Percentiles rank a stretch among this genome's conserved stretches.
phyloP scores from a whole-genome alignment of 37 sponge, comb jelly and placozoan species.

The Ianthella basta region DNA sequence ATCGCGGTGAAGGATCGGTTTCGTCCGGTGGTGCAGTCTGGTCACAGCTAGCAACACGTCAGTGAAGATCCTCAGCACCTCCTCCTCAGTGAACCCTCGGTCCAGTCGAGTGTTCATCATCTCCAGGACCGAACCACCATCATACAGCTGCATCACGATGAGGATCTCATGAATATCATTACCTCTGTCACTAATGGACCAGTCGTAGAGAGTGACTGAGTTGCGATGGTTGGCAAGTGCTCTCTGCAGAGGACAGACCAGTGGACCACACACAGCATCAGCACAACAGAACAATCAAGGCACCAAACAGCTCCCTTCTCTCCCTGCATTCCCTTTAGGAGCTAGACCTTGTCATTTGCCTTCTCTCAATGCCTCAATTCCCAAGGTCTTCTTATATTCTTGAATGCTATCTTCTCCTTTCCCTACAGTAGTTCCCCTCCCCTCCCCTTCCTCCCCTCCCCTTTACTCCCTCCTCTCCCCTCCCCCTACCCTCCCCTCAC shows the following conservation, averaged over 20 bases:
- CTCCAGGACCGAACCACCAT: constrained; percentile 54
- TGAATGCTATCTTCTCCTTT: no score
- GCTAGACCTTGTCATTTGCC: no score
- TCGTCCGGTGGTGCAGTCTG: constrained; percentile 76
- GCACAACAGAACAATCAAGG: not conserved
- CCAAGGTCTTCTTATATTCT: not conserved
- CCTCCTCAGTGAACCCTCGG: constrained; percentile 49
- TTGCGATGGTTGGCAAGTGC: constrained; percentile 53
- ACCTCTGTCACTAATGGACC: constrained; percentile 38
- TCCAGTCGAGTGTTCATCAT: constrained; percentile 51
- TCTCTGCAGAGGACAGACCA: constrained; percentile 30
- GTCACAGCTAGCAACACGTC: constrained; percentile 74
- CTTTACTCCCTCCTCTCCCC: no score
- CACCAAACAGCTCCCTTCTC: not conserved
- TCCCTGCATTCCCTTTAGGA: not conserved
- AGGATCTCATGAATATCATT: constrained; percentile 81
- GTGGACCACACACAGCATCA: not conserved
- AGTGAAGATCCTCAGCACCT: constrained; percentile 69
- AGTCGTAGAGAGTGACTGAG: constrained; percentile 69
- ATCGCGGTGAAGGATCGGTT: constrained; percentile 85
- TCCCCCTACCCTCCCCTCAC: no score
- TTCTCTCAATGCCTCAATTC: no score
- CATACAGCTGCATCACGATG: constrained; percentile 74
- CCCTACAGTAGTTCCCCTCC: no score
- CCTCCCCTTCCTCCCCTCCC: no score